phyloP scores from a whole-genome alignment of 2,113 vertebrate species.

The Peromyscus leucopus region DNA sequence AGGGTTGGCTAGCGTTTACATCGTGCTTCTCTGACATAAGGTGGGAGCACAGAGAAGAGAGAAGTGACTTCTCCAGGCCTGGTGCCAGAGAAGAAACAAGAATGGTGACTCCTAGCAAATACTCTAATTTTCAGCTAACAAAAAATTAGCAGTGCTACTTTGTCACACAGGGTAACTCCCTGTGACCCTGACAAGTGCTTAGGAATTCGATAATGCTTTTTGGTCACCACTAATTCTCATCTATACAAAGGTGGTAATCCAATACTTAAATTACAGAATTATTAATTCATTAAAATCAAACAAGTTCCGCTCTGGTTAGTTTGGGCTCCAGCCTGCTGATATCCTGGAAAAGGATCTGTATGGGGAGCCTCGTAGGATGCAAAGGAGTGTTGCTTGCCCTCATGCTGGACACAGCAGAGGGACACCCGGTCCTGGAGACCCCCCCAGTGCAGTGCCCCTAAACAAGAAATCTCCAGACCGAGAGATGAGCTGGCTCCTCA shows the following conservation, averaged over 20 bases:
- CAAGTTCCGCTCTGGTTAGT: background rate
- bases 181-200: background rate
- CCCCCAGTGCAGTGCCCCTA: conserved; percentile 54
- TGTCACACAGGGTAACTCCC: background rate
- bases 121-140: conserved; percentile 6
- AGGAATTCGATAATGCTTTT: background rate
- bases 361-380: background rate
- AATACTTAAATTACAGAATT: background rate
- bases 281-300: conserved; percentile 33
- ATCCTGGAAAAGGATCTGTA: background rate
- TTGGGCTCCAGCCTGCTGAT: background rate
- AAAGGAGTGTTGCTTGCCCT: background rate
- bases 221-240: background rate
- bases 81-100: conserved; percentile 31
- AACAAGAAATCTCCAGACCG: background rate
- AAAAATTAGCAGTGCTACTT: background rate
- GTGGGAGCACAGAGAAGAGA: background rate
- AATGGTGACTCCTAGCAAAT: conserved; percentile 16
- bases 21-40: background rate
- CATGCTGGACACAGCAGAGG: background rate
- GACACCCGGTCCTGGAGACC: background rate
- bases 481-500: background rate
- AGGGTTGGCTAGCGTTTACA: background rate
- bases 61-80: conserved; percentile 9
- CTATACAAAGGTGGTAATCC: conserved; percentile 1